These are phyloP conservation scores for Trissolcus brochymenae DNA, from an alignment of 2,888 invertebrate species.

Conservation along the genomic window DNA sequence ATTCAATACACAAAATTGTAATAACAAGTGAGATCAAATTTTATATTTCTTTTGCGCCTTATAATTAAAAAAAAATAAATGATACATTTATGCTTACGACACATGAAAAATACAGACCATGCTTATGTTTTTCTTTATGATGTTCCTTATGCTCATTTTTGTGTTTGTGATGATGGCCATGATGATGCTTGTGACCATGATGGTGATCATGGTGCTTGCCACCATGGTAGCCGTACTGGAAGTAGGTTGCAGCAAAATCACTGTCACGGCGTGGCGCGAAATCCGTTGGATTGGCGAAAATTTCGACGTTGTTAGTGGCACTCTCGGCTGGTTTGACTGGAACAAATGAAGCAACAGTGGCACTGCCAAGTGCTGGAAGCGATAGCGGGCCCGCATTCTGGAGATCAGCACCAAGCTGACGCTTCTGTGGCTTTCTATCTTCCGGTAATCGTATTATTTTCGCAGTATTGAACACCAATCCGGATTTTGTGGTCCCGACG, in stretches of 20 bases:
- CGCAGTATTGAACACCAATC: constrained; percentile 45
- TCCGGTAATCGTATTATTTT: constrained; percentile 41
- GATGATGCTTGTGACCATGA: constrained; percentile 62
- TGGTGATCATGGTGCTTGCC: constrained; percentile 63
- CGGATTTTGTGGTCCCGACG: constrained; percentile 37
- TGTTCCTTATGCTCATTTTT: constrained; percentile 62
- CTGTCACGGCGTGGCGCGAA: constrained; percentile 27
- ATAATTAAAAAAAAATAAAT: too few species aligned
- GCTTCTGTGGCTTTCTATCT: constrained; percentile 62
- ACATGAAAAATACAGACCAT: constrained; percentile 34
- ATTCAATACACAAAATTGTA: too few species aligned
- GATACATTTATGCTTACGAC: too few species aligned
- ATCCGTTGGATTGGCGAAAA: constrained; percentile 1
- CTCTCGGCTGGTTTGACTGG: constrained; percentile 14
- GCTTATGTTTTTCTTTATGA: constrained; percentile 64
- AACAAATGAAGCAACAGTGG: constrained; percentile 16
- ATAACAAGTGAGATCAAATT: too few species aligned
- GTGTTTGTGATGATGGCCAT: constrained; percentile 68
- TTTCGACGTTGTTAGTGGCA: constrained; percentile 11
- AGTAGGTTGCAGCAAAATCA: constrained; percentile 45
- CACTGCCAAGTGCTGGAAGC: constrained; percentile 24
- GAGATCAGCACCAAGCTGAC: constrained; percentile 62
- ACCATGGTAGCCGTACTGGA: constrained; percentile 15
- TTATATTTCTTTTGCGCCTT: too few species aligned
- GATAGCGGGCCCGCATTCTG: constrained; percentile 23